These are phyloP conservation scores for Onthophagus sagittarius DNA, from an alignment of 2,888 invertebrate genomes.

Conservation along the genomic window DNA sequence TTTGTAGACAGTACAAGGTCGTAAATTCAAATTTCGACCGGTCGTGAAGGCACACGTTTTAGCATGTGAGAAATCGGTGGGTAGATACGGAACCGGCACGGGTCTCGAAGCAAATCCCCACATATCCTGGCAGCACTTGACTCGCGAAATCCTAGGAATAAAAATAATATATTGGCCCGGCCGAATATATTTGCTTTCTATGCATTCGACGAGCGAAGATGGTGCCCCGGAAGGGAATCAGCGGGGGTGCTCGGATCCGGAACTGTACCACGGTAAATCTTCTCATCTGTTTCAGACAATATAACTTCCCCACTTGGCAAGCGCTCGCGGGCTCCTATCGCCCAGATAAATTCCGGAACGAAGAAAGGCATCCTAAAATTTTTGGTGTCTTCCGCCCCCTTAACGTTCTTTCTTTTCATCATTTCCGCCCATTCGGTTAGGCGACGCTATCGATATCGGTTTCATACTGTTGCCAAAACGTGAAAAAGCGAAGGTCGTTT, in stretches of 20 bases:
- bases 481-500: neutral
- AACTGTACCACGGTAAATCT: conserved; percentile 14
- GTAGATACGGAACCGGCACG: conserved; percentile 4
- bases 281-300: conserved; percentile 22
- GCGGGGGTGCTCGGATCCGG: neutral
- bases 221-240: neutral
- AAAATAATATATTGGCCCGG: conserved; percentile 12
- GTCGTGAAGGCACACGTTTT: conserved; percentile 1
- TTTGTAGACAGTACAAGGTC: neutral
- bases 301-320: conserved; percentile 21
- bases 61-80: conserved; percentile 11
- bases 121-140: neutral
- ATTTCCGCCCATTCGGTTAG: neutral
- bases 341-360: conserved; percentile 17
- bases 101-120: conserved; percentile 8
- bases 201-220: conserved; percentile 1
- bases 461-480: neutral
- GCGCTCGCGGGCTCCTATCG: conserved; percentile 1
- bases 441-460: neutral
- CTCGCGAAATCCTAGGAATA: conserved; percentile 10
- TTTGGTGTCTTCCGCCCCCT: conserved; percentile 2
- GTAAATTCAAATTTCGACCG: neutral
- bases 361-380: conserved; percentile 16
- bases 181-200: conserved; percentile 8
- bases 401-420: neutral